Evolutionary conservation across 1,140 invertebrate species (phyloP).

Genomic region (Wiebesia pumilae): DNA sequence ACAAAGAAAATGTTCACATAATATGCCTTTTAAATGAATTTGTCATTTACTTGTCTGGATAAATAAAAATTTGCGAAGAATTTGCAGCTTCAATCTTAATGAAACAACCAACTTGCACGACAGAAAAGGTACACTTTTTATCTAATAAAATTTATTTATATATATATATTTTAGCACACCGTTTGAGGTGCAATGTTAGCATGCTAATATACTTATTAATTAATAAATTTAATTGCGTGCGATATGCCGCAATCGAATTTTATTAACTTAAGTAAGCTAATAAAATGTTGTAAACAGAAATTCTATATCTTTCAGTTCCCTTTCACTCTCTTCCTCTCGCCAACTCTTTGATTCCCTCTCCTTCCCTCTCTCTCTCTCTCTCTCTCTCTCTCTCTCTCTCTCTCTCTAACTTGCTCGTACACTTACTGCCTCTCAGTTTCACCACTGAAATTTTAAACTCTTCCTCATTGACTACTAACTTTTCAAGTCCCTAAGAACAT

Average conservation of each 20-base stretch:
- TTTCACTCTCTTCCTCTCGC: neutral
- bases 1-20: no score
- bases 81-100: neutral
- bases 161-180: neutral
- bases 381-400: neutral
- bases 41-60: no score
- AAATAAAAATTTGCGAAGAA: no score
- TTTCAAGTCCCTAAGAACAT: neutral
- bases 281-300: neutral
- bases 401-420: neutral
- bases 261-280: neutral
- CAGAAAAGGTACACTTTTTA: neutral
- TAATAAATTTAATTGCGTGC: neutral
- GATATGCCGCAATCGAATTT: neutral
- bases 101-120: neutral
- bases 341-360: neutral
- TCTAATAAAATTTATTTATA: neutral
- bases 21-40: no score
- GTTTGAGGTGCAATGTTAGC: neutral
- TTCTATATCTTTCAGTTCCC: neutral
- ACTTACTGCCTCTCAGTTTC: neutral
- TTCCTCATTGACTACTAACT: neutral
- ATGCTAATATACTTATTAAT: neutral
- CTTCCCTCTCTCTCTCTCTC: neutral
- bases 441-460: slow-evolving; percentile 11